Evolutionary conservation across 2,888 invertebrate genomes (phyloP).

Genomic region (Harpalus rufipes): DNA sequence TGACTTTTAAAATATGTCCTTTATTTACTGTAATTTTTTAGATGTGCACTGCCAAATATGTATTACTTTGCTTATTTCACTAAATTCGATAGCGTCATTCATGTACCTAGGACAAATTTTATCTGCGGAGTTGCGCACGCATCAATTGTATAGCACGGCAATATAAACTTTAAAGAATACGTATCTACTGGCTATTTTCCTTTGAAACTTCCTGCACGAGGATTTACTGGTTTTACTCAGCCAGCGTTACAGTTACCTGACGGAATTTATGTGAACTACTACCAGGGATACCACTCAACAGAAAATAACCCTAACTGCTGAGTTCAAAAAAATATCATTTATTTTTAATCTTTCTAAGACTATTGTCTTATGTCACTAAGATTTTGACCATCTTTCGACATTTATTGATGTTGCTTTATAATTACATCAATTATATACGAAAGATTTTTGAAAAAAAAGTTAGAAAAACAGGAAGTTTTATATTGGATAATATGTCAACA

Average conservation of each 20-base stretch:
- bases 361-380: slow-evolving; percentile 56
- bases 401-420: slow-evolving; percentile 7
- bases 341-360: slow-evolving; percentile 66
- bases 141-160: slow-evolving; percentile 2
- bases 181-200: slow-evolving; percentile 40
- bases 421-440: slow-evolving; percentile 11
- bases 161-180: slow-evolving; percentile 38
- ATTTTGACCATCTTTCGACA: slow-evolving; percentile 12
- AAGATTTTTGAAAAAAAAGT: slow-evolving; percentile 56
- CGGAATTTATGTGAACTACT: slow-evolving; percentile 47
- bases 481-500: slow-evolving; percentile 66
- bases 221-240: slow-evolving; percentile 42
- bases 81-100: slow-evolving; percentile 68
- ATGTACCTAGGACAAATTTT: slow-evolving; percentile 58
- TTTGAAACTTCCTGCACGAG: slow-evolving; percentile 22
- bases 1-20: slow-evolving; percentile 16
- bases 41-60: slow-evolving; percentile 28
- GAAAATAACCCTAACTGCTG: slow-evolving; percentile 52
- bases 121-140: slow-evolving; percentile 62
- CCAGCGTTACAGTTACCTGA: slow-evolving; percentile 44
- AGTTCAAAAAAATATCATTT: slow-evolving; percentile 65
- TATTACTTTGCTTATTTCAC: slow-evolving; percentile 59
- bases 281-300: slow-evolving; percentile 52
- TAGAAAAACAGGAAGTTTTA: slow-evolving; percentile 66
- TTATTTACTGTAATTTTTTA: slow-evolving; percentile 38